These are phyloP conservation scores for Hybognathus amarus DNA, from an alignment of 2,797 vertebrate species.

Conservation along the genomic window DNA sequence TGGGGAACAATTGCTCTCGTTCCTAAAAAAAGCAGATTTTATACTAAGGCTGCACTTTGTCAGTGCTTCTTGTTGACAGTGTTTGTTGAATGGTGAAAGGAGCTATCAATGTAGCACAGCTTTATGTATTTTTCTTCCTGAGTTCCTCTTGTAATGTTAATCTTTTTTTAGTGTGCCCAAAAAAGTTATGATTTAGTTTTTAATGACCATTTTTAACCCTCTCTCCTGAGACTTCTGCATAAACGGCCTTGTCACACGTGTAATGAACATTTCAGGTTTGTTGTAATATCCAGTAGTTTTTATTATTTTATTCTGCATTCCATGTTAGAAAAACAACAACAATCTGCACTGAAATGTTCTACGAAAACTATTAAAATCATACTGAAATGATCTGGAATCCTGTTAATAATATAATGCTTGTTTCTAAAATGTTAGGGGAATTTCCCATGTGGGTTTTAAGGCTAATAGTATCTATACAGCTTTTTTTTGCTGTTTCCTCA, in stretches of 20 bases:
- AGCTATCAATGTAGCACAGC: neutral
- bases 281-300: neutral
- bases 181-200: neutral
- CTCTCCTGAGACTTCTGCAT: neutral
- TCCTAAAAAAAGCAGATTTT: slow-evolving; percentile 32
- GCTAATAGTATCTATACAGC: neutral
- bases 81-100: slow-evolving; percentile 10
- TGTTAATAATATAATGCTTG: slow-evolving; percentile 4
- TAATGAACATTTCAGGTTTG: neutral
- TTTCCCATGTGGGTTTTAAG: neutral
- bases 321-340: neutral
- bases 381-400: neutral
- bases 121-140: neutral
- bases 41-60: slow-evolving; percentile 10
- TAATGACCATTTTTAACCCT: neutral
- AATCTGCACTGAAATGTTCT: neutral
- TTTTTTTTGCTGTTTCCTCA: neutral
- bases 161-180: neutral
- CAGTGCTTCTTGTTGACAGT: slow-evolving; percentile 27
- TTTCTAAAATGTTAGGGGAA: neutral
- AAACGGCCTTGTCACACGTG: neutral
- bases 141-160: neutral
- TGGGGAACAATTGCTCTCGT: slow-evolving; percentile 45
- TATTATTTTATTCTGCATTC: neutral
- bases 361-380: neutral